Evolutionary conservation across 1,140 invertebrate species (phyloP), one percentile per base, ranked within the genome.

Genomic region (Diorhabda elongata): DNA sequence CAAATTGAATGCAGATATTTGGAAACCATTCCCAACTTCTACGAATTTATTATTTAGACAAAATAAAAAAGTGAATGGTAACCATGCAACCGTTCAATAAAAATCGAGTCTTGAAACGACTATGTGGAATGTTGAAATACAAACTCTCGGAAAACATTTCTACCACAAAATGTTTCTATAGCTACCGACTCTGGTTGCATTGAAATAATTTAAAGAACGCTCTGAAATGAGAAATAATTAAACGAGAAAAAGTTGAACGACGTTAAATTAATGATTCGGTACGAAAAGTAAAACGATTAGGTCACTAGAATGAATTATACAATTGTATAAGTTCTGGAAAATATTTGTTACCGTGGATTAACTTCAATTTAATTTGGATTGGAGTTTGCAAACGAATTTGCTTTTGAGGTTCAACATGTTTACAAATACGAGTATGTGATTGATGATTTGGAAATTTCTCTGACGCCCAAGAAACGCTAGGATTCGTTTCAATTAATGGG

Each of bases 231-330:
- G n/a, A 52, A 52, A 52, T 52, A 52, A 52, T 52, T 52, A 8
- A 52, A 52, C 47, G 47, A 52, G 47, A 52, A 6, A 26, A n/a
- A 52, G 47, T 52, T 52, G 47, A 52, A 52, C 47, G 47, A 52
- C n/a, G 47, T 52, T 52, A 52, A 52, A 52, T 52, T 52, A 52
- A 52, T 52, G 47, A 52, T 52, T 52, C 47, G 47, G n/a, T 52
- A 52, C 47, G 47, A 52, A 52, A 52, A 52, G 47, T 8, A n/a
- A n/a, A 52, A 52, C 47, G 47, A 52, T 52, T 52, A 52, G 47
- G 47, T 52, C n/a, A 8, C n/a, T 52, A n/a, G 6, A 52, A 52
- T 52, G n/a, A 52, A 52, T 52, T 52, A 52, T 52, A n/a, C 47
- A 52, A 52, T 52, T 52, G 47, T 52, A 52, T n/a, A 52, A 52